Conservation (phyloP, 1,140 invertebrate genomes). For the Drosophila arawakana region DNA sequence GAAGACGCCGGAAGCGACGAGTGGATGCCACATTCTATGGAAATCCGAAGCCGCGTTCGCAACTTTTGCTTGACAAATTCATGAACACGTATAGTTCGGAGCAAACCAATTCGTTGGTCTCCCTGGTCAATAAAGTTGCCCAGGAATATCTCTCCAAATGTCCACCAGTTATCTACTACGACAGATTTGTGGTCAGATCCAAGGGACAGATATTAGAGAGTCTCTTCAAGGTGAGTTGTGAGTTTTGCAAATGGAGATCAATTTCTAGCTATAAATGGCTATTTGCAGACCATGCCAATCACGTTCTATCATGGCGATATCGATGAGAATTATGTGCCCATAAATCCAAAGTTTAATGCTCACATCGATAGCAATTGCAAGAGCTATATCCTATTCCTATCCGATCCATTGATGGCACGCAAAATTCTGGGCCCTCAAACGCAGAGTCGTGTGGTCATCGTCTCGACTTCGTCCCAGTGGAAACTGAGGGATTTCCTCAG, state of each 20-base stretch:
- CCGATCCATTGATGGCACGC: conserved; percentile 86
- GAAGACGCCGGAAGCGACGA: conserved; percentile 51
- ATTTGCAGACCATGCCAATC: conserved; percentile 85
- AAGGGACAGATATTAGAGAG: conserved; percentile 86
- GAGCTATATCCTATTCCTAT: conserved; percentile 88
- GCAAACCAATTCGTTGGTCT: conserved; percentile 86
- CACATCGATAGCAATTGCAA: conserved; percentile 85
- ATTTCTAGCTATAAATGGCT: background rate
- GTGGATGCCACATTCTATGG: conserved; percentile 85
- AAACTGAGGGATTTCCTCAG: conserved; percentile 88
- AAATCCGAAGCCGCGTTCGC: conserved; percentile 86
- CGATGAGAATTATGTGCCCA: conserved; percentile 72
- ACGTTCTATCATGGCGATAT: conserved; percentile 87
- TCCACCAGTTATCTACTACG: conserved; percentile 87
- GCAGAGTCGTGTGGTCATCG: conserved; percentile 86
- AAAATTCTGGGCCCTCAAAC: conserved; percentile 87
- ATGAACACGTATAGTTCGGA: conserved; percentile 74
- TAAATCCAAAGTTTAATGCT: conserved; percentile 53
- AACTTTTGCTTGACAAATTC: conserved; percentile 85
- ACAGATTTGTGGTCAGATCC: conserved; percentile 85
- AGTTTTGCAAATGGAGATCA: background rate
- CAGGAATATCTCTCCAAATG: conserved; percentile 86
- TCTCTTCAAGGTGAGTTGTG: conserved; percentile 84
- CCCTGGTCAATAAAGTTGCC: conserved; percentile 86
- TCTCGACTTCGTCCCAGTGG: conserved; percentile 89